Percentiles rank a stretch among this genome's conserved stretches.
Evolutionary conservation across 2,113 vertebrate genomes (phyloP).

Genomic region (Python bivittatus): DNA sequence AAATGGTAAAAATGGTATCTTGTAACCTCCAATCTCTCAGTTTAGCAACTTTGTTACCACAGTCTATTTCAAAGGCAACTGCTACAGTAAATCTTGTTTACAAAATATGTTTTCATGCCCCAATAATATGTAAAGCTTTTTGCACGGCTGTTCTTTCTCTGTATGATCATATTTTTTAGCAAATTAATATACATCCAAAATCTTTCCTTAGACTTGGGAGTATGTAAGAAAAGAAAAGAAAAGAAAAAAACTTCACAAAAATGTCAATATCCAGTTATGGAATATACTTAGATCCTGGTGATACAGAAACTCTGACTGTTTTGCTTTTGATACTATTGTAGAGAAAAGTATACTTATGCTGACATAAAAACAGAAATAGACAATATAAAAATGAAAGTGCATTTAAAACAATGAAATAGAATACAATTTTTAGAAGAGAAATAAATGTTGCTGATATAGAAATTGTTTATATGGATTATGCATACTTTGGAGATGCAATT

Average conservation of each 20-base stretch:
- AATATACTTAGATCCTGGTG: constrained; percentile 46
- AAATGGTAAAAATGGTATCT: background rate
- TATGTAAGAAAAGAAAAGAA: constrained; percentile 34
- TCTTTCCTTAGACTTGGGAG: constrained; percentile 16
- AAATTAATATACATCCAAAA: background rate
- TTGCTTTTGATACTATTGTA: constrained; percentile 34
- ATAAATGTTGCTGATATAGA: background rate
- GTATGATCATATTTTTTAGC: background rate
- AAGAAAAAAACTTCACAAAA: background rate
- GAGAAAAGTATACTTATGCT: background rate
- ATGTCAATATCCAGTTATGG: constrained; percentile 40
- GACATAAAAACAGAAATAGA: background rate
- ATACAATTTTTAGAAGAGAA: background rate
- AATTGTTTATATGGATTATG: background rate
- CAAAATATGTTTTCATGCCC: constrained; percentile 26
- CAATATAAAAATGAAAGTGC: constrained; percentile 15
- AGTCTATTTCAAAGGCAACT: constrained; percentile 49
- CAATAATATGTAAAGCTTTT: constrained; percentile 14
- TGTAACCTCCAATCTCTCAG: constrained; percentile 23
- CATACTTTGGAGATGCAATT: background rate
- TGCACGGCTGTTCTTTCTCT: constrained; percentile 5
- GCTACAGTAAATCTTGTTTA: constrained; percentile 26
- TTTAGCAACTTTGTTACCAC: constrained; percentile 51
- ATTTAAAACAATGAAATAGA: background rate
- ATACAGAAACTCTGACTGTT: constrained; percentile 26